Percentiles rank a stretch among this genome's conserved stretches.
phyloP scores from a whole-genome alignment of 2,888 invertebrate species.

The Emmelina monodactyla region DNA sequence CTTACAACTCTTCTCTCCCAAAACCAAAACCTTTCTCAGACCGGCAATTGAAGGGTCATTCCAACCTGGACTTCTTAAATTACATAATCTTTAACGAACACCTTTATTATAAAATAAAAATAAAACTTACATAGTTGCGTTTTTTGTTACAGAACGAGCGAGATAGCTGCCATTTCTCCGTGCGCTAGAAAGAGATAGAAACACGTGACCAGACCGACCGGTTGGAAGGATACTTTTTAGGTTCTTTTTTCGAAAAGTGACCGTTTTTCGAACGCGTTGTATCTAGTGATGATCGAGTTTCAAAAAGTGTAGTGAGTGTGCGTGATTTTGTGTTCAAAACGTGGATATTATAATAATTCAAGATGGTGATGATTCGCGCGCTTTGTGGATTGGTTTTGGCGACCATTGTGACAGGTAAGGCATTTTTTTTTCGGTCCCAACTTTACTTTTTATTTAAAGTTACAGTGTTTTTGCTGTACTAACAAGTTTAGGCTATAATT shows the following conservation, averaged over 20 bases:
- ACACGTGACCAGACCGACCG: slow-evolving; percentile 37
- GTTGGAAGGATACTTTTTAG: slow-evolving; percentile 25
- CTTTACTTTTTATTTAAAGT: neutral
- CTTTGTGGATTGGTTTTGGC: slow-evolving; percentile 47
- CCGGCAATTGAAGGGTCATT: slow-evolving; percentile 2
- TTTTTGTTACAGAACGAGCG: slow-evolving; percentile 55
- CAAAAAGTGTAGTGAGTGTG: slow-evolving; percentile 24
- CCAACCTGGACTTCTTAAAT: slow-evolving; percentile 19
- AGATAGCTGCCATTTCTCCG: slow-evolving; percentile 18
- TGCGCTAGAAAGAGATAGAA: slow-evolving; percentile 24
- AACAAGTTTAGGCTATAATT: neutral
- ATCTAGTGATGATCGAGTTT: slow-evolving; percentile 45
- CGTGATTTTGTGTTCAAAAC: slow-evolving; percentile 17
- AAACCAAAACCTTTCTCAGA: neutral
- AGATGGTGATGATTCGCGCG: slow-evolving; percentile 54
- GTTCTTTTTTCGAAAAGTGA: slow-evolving; percentile 27
- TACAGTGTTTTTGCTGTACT: neutral
- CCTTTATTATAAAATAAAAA: slow-evolving; percentile 26
- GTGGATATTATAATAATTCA: slow-evolving; percentile 29
- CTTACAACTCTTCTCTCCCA: too few relatives aligned
- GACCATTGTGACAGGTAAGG: slow-evolving; percentile 44
- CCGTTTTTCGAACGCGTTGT: slow-evolving; percentile 28
- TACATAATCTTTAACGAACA: slow-evolving; percentile 21
- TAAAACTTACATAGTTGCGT: slow-evolving; percentile 30
- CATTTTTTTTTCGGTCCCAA: slow-evolving; percentile 3